Conservation (phyloP, 2,797 vertebrate genomes). For the Pelochelys cantorii region DNA sequence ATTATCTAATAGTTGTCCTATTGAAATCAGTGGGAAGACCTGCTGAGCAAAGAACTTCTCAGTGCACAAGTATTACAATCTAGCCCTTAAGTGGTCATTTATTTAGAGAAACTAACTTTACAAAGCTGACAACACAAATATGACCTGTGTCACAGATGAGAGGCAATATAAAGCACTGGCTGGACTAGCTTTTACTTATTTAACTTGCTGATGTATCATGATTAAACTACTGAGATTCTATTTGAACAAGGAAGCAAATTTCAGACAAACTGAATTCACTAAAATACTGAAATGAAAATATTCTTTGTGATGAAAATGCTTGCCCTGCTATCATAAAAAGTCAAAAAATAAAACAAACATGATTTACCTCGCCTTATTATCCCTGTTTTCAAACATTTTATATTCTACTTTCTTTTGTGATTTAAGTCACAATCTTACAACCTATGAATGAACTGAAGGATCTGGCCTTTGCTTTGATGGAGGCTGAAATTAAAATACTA, state of each 20-base stretch:
- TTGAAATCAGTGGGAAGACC: rapidly evolving
- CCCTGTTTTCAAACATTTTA: too few relatives aligned
- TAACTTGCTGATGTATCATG: neutral
- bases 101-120: neutral
- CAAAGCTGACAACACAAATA: neutral
- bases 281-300: neutral
- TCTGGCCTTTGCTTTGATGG: neutral
- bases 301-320: neutral
- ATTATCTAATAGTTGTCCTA: rapidly evolving
- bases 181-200: neutral
- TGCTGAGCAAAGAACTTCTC: neutral
- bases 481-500: neutral
- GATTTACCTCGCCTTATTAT: too few relatives aligned
- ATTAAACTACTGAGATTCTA: neutral
- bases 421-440: too few relatives aligned
- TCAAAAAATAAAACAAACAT: neutral
- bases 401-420: too few relatives aligned
- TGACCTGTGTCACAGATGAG: neutral
- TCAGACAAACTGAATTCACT: neutral
- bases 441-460: too few relatives aligned
- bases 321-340: neutral
- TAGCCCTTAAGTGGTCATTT: neutral
- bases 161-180: neutral
- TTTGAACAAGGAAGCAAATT: neutral
- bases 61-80: neutral